Base-by-base conservation (phyloP, 2,888 invertebrate species). In the Pristionchus arcanus region DNA sequence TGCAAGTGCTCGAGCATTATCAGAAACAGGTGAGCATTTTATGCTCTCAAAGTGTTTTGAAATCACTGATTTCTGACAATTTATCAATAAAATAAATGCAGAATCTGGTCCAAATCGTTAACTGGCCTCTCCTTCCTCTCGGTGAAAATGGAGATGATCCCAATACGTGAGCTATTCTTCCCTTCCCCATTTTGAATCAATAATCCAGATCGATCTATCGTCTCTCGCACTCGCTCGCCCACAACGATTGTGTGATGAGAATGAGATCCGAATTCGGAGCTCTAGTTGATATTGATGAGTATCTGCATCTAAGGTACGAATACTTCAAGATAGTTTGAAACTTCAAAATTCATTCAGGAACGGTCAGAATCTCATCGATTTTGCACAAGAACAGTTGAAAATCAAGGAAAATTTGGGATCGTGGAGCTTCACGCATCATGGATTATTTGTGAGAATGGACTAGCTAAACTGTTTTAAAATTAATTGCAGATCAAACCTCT, bases 171-270 rank as follows among this genome's bases (percentile, higher is more conserved):
- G 81, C 16, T 11, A 42, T 28, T 13, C 42, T 42, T 34, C 4
- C 3, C n/a, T 19, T 74, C 37, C 16, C 31, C 28, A 34, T 15
- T 31, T 7, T 1, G 11, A 34, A 68, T 63, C n/a, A 21, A 63
- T 71, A 81, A 42, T 53, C 53, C 81, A 81, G 81, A 1, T 81
- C 81, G 16, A 81, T 81, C 53, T 81, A 81, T 11, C 81, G 81
- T 81, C 81, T 81, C 53, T 81, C 81, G n/a, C 81, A 81, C 49
- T 81, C 81, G 2, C 81, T 81, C 81, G 81, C 81, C 2, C 81
- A 81, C 81, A 81, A 81, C 53, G 81, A 81, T 21, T 81, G 81
- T 49, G 81, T 81, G 49, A 81, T 81, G 81, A 49, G 81, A 53
- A 81, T 42, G 42, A 81, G 34, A 28, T 25, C 81, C 2, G 81